phyloP scores from a whole-genome alignment of 2,797 vertebrate species.

The Lepus townsendii region DNA sequence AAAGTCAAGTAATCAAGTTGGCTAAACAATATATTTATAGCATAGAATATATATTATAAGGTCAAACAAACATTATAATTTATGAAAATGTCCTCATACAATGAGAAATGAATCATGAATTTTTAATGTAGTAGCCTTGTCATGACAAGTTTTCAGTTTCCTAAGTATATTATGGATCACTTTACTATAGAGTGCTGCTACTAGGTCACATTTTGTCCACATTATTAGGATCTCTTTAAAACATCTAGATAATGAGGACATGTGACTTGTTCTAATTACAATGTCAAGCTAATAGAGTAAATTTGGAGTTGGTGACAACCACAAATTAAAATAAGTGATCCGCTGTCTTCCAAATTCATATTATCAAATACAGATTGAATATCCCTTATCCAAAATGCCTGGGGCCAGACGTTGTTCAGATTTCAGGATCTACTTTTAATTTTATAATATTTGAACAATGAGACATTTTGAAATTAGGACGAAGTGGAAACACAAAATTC shows the following conservation, averaged over 20 bases:
- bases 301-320: not conserved
- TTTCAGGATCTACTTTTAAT: not conserved
- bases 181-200: not conserved
- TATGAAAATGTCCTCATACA: not conserved
- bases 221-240: not conserved
- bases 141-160: not conserved
- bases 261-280: not conserved
- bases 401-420: not conserved
- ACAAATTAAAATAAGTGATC: slow-evolving; percentile 53
- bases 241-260: not conserved
- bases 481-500: not conserved
- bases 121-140: not conserved
- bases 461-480: rapidly evolving
- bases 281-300: slow-evolving; percentile 12
- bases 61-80: slow-evolving; percentile 54
- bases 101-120: slow-evolving; percentile 47
- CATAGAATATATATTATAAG: not conserved
- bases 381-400: not conserved
- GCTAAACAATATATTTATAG: slow-evolving; percentile 30
- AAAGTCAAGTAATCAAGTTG: slow-evolving; percentile 33
- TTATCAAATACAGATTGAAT: not conserved
- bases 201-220: not conserved
- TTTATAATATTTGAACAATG: not conserved
- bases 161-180: slow-evolving; percentile 8
- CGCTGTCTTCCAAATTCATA: not conserved